phyloP scores from a whole-genome alignment of 2,113 vertebrate species.

The Rhynchomys soricoides region DNA sequence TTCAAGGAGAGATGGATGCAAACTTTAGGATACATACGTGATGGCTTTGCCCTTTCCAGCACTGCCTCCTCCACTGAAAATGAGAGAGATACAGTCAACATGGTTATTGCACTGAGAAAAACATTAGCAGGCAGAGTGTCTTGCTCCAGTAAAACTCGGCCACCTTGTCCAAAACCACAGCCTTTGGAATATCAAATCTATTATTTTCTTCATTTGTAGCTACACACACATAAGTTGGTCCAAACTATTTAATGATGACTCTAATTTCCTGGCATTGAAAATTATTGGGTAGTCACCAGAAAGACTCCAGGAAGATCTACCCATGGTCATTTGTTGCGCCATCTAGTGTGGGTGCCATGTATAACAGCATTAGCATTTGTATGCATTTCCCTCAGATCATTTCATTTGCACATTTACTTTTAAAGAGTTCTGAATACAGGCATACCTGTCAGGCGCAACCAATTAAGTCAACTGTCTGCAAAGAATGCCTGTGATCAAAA shows the following conservation, averaged over 20 bases:
- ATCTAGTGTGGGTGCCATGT: constrained; percentile 6
- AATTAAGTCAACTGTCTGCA: constrained; percentile 68
- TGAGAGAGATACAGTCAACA: background rate
- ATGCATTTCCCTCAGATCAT: background rate
- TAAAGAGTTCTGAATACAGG: constrained; percentile 26
- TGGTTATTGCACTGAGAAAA: constrained; percentile 7
- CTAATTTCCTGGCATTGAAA: background rate
- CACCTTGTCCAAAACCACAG: background rate
- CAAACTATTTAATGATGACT: background rate
- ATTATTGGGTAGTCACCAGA: background rate
- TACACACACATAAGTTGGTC: background rate
- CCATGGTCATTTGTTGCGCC: background rate
- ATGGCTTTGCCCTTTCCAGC: background rate
- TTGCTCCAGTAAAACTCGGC: background rate
- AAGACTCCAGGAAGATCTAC: background rate
- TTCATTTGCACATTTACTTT: constrained; percentile 36
- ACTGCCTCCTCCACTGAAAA: background rate
- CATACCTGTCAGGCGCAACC: constrained; percentile 57
- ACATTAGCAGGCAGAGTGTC: background rate
- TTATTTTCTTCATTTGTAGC: background rate
- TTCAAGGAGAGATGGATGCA: background rate
- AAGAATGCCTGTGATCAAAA: constrained; percentile 70
- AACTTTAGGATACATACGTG: background rate
- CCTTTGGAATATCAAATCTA: constrained; percentile 17
- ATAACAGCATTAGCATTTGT: background rate